Evolutionary conservation across 2,113 vertebrate genomes (phyloP).

Genomic region (Galbula dea): DNA sequence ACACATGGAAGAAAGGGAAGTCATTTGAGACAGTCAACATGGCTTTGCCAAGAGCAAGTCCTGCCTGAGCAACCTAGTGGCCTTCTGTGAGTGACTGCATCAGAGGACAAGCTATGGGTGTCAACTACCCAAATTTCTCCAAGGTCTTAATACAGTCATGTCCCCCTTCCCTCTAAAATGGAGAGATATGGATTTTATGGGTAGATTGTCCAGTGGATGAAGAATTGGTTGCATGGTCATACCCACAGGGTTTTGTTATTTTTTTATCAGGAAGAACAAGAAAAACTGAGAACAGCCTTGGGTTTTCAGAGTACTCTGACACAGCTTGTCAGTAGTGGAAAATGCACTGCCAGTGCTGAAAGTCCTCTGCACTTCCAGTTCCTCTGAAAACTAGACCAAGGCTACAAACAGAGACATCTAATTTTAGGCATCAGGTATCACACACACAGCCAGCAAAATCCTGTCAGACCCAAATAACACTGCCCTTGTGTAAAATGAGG

Average conservation of each 20-base stretch:
- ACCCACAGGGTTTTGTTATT: not conserved
- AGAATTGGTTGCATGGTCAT: too few relatives aligned
- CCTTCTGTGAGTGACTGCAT: not conserved
- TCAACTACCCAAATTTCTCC: too few relatives aligned
- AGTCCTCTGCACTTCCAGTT: not conserved
- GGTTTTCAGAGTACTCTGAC: not conserved
- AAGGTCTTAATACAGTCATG: too few relatives aligned
- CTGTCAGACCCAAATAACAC: not conserved
- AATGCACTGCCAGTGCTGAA: not conserved
- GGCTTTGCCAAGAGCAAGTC: not conserved
- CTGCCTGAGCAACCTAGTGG: not conserved
- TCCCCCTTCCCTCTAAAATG: not conserved
- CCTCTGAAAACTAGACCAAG: slow-evolving; percentile 33
- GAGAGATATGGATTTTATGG: not conserved
- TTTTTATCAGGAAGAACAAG: not conserved
- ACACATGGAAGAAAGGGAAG: not conserved
- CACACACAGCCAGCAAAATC: not conserved
- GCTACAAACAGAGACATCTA: not conserved
- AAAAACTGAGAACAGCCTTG: not conserved
- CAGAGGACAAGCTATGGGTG: not conserved
- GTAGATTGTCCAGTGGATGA: too few relatives aligned
- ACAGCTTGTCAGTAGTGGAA: not conserved
- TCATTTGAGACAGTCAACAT: too few relatives aligned
- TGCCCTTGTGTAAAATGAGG: fast-evolving
- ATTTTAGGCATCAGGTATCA: not conserved